Conservation (phyloP, 2,113 vertebrate genomes). For the Caranx melampygus region DNA sequence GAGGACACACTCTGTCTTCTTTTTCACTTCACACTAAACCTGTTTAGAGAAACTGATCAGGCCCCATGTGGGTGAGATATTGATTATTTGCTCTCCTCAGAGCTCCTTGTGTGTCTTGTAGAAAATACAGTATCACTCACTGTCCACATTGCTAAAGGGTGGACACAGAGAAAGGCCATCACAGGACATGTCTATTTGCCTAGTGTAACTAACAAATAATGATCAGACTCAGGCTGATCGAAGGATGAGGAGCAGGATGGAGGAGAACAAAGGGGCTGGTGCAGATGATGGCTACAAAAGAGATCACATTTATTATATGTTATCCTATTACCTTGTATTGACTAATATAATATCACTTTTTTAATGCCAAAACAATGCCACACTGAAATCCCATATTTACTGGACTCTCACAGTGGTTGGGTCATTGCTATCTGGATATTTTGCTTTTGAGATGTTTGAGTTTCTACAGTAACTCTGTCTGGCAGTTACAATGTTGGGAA, state of each 20-base stretch:
- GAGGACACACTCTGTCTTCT: constrained; percentile 15
- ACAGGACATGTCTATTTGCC: neutral
- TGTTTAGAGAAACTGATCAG: constrained; percentile 20
- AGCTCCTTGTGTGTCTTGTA: constrained; percentile 31
- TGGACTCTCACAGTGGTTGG: neutral
- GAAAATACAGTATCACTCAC: constrained; percentile 5
- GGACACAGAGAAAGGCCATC: neutral
- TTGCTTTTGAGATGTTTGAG: too few species aligned
- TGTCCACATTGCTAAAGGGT: neutral
- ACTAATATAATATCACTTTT: neutral
- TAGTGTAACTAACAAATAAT: constrained; percentile 17
- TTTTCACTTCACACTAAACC: constrained; percentile 28
- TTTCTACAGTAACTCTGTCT: neutral
- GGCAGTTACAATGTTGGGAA: too few species aligned
- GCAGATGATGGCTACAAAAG: constrained; percentile 3
- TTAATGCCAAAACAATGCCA: too few species aligned
- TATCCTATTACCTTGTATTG: neutral
- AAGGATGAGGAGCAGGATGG: constrained; percentile 26
- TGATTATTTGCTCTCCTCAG: constrained; percentile 25
- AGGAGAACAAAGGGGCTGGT: constrained; percentile 2
- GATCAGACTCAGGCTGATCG: constrained; percentile 6
- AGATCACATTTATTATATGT: neutral
- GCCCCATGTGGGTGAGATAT: constrained; percentile 6
- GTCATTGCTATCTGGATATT: neutral
- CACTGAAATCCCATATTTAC: neutral